A percentile compares a stretch with the other conserved stretches of the same genome.
Evolutionary conservation across 2,113 vertebrate species (phyloP).

Genomic region (Synodontis membranacea): DNA sequence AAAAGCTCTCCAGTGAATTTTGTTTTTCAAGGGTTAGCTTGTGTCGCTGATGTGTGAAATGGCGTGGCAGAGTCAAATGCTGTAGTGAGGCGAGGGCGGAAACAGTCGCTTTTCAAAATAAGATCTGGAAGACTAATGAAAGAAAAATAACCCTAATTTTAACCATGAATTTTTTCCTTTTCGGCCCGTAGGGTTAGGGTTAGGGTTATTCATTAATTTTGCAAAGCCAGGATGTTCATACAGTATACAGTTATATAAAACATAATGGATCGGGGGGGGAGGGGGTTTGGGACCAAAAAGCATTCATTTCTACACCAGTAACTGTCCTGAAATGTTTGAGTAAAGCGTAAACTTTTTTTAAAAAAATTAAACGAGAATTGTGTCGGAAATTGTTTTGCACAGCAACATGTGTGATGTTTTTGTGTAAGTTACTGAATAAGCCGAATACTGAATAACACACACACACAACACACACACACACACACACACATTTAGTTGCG

Average conservation of each 20-base stretch:
- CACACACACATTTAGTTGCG: constrained; percentile 1
- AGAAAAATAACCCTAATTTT: no score
- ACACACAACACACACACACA: constrained; percentile 11
- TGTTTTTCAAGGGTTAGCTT: no score
- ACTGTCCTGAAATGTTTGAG: neutral
- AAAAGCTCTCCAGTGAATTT: no score
- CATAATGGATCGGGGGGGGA: no score
- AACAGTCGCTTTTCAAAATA: no score
- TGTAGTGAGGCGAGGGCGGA: no score
- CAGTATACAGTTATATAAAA: neutral
- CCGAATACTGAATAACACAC: neutral
- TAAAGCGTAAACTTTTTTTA: neutral
- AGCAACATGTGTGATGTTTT: neutral
- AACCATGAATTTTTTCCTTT: no score
- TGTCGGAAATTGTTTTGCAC: neutral
- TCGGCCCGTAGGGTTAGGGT: no score
- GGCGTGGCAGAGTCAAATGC: no score
- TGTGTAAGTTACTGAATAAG: neutral
- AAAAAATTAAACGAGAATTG: neutral
- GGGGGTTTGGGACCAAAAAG: no score
- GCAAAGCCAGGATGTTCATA: neutral
- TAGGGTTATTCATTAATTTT: neutral
- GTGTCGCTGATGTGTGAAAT: no score
- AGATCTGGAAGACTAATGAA: no score
- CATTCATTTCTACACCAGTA: neutral